Base-by-base conservation (phyloP, 2,113 vertebrate species). In the Egretta garzetta region DNA sequence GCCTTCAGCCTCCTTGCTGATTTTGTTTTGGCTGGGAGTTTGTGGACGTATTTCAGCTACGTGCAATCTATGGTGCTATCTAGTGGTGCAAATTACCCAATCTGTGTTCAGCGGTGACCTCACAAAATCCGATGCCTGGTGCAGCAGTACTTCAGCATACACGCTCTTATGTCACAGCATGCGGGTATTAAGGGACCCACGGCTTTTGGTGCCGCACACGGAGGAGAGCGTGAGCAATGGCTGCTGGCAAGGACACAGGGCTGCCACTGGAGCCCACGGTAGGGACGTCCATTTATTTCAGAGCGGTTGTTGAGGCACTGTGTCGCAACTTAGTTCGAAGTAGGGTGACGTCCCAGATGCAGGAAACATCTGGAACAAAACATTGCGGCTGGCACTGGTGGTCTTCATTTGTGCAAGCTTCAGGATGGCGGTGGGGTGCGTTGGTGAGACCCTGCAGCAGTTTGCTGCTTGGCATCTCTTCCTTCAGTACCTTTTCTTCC, bases 171-270 rank as follows among this genome's bases (percentile, higher is more conserved):
- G 64, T 74, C 41, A 5, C 26, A 14, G 18, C 1, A 0, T 1
- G 2, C 0, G 19, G 32, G 6, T 53, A 2, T 17, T 21, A 58
- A 70, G n/a, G 55, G 35, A 32, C 3, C 4, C 0, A 3, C 1
- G 0, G 2, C n/a, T 63, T 19, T 35, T 56, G 49, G 13, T 8
- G 8, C 58, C 1, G 6, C 41, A 17, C 4, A 2, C 0, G 0
- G 28, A 67, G 63, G 47, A 18, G 5, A 93, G 49, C 0, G 0
- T 27, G 80, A 84, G 53, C 49, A 33, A 28, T 0, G 1, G 27
- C 50, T 67, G 17, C 41, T 3, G 1, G 6, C 35, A 13, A 47
- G 58, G 67, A n/a, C 1, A 1, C n/a, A 7, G 43, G 18, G 39
- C 30, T 79, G 50, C 71, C 21, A 16, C 55, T 1, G 6, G 22